Base-by-base conservation (phyloP, 2,797 vertebrate genomes). In the Morelia viridis region DNA sequence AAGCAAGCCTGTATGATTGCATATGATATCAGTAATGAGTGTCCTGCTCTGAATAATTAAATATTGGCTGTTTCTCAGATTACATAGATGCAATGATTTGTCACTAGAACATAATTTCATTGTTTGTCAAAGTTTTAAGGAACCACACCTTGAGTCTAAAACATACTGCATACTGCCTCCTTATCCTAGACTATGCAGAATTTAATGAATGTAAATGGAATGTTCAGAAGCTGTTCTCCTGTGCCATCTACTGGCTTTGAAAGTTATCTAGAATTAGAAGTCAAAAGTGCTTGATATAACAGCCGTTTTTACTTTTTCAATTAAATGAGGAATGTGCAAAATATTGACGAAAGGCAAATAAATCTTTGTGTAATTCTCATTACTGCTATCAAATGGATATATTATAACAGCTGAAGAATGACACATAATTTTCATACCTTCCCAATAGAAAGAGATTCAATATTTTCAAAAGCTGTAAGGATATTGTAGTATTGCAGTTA, bases 201-300 rank as follows among this genome's bases (percentile, higher is more conserved):
- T 50, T 31, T 85, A 57, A 50, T 89, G 62, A 28, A 64, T 31
- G 41, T 76, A 15, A 64, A 64, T 10, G 26, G 1, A 1, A 76
- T n/a, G 28, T 50, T 91, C 1, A 90, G 9, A 46, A 89, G 7
- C 35, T 88, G 91, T 87, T 57, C 2, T 87, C 84, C 22, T 95
- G 91, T 96, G 93, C 96, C 96, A 96, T 84, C 96, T 96, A 93
- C 92, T 94, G 96, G 93, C 12, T 76, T 93, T 92, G 1, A 88
- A n/a, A 56, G 41, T 76, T 87, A 7, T 87, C 5, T 46, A 10
- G 5, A 46, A 80, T 80, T 80, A 80, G 41, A 46, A 80, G 3
- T 80, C 71, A 46, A 46, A 24, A 19, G 19, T 80, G 46, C 76
- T 46, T 80, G 46, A 24, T 35, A 46, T 46, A 53, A n/a, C 53